Conservation (phyloP, 53 echinoderm and acorn worm genomes). For the Hippasteria phrygiana region DNA sequence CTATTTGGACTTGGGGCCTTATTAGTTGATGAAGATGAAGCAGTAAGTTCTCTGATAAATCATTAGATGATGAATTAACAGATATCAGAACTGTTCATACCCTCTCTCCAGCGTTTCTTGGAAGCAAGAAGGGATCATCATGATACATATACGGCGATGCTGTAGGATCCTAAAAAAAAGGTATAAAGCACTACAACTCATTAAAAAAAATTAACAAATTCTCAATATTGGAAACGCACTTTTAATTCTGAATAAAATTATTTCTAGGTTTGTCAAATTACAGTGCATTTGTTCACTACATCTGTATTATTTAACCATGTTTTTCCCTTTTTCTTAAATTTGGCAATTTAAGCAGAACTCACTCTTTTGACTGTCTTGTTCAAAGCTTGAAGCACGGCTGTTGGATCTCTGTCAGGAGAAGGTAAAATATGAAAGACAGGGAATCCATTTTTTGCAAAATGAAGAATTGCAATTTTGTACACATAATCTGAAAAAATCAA, state of each 20-base stretch:
- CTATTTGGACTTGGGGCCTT: no score
- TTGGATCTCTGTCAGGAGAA: constrained; percentile 75
- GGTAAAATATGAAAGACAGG: constrained; percentile 1
- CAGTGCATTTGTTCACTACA: no score
- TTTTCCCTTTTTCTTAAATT: no score
- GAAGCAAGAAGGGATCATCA: constrained; percentile 86
- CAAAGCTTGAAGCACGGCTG: constrained; percentile 79
- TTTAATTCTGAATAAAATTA: no score
- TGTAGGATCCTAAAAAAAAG: constrained; percentile 75
- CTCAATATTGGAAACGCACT: no score
- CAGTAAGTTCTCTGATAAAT: no score
- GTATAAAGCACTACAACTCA: no score
- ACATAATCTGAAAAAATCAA: no score
- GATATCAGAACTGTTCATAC: constrained; percentile 52
- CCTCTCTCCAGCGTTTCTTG: constrained; percentile 76
- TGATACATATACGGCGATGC: constrained; percentile 81
- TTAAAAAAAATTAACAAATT: no score
- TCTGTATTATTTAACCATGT: no score
- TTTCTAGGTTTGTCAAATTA: no score
- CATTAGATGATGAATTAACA: background rate
- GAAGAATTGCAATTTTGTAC: no score
- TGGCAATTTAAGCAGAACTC: background rate
- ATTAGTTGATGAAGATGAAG: background rate
- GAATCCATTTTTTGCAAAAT: background rate
- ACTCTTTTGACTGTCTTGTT: constrained; percentile 87